A percentile compares a stretch with the other conserved stretches of the same genome.
These are phyloP conservation scores for Pogonomyrmex californicus DNA, from an alignment of 1,140 invertebrate genomes.

Conservation along the genomic window DNA sequence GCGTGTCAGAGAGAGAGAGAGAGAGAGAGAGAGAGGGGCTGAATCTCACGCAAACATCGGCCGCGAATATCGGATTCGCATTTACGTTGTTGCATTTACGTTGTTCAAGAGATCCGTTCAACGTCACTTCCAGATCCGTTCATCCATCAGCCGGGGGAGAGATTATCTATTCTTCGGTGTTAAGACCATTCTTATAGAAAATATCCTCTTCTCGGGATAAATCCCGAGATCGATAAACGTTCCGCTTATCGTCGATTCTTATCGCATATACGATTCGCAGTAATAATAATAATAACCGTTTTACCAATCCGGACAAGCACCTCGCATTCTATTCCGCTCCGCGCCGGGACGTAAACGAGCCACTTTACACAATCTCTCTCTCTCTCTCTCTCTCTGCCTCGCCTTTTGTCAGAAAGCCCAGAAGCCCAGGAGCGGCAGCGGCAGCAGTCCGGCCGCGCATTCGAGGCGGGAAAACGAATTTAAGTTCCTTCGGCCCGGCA, in stretches of 20 bases:
- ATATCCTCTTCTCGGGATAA: slow-evolving; percentile 46
- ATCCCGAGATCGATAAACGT: slow-evolving; percentile 42
- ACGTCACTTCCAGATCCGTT: slow-evolving; percentile 13
- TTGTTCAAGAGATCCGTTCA: not conserved
- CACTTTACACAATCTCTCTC: slow-evolving; percentile 51
- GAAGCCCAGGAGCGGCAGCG: not conserved
- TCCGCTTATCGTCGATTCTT: slow-evolving; percentile 46
- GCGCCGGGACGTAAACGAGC: slow-evolving; percentile 43
- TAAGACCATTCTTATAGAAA: slow-evolving; percentile 37
- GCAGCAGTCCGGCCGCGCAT: slow-evolving; percentile 26
- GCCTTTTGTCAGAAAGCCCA: slow-evolving; percentile 53
- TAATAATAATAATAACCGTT: slow-evolving; percentile 63
- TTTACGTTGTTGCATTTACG: slow-evolving; percentile 53
- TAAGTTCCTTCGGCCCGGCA: slow-evolving; percentile 54
- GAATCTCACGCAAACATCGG: slow-evolving; percentile 22
- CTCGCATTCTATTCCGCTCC: slow-evolving; percentile 28
- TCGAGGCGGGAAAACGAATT: slow-evolving; percentile 34
- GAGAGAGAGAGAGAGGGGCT: too few species aligned
- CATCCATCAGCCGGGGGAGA: not conserved
- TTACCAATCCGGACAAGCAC: slow-evolving; percentile 27
- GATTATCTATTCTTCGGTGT: slow-evolving; percentile 50
- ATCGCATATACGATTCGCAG: slow-evolving; percentile 42
- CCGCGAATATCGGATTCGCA: slow-evolving; percentile 46
- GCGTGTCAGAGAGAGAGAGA: slow-evolving; percentile 50
- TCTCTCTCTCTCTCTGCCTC: not conserved